These are phyloP conservation scores for Paramuricea clavata DNA, from an alignment of 92 coral and sea anemone species.

Conservation along the genomic window DNA sequence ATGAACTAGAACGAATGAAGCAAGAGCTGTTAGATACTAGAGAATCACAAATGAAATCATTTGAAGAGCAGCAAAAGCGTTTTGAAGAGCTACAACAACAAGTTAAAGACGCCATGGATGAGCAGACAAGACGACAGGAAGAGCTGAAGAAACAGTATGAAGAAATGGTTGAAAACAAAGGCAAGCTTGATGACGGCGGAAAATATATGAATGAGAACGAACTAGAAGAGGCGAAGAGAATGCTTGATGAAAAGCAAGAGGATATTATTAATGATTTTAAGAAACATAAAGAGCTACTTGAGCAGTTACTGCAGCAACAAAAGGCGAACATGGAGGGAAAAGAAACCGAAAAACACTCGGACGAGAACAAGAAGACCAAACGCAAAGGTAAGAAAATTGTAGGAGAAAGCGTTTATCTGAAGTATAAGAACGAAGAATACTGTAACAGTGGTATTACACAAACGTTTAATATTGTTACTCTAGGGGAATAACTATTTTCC, in stretches of 20 bases:
- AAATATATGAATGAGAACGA: constrained; percentile 81
- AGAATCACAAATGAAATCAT: constrained; percentile 71
- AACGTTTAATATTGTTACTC: too few relatives aligned
- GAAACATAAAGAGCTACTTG: constrained; percentile 90
- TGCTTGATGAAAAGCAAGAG: constrained; percentile 90
- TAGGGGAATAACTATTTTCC: too few relatives aligned
- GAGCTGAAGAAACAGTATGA: constrained; percentile 75
- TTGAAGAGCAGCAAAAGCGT: constrained; percentile 66
- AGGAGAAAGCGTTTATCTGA: constrained; percentile 10
- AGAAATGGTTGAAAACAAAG: constrained; percentile 65
- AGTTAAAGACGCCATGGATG: constrained; percentile 73
- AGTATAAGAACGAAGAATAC: background rate
- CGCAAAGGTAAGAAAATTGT: background rate
- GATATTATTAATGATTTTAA: constrained; percentile 71
- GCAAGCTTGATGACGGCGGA: constrained; percentile 62
- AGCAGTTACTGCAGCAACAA: constrained; percentile 88
- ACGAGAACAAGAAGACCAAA: background rate
- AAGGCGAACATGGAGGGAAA: constrained; percentile 72
- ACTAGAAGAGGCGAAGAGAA: constrained; percentile 88
- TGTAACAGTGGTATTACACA: too few relatives aligned
- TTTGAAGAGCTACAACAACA: constrained; percentile 72
- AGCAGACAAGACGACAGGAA: constrained; percentile 72
- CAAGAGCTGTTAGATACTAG: constrained; percentile 72
- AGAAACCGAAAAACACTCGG: background rate
- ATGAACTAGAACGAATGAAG: constrained; percentile 61